Percentiles rank a stretch among this genome's conserved stretches.
phyloP scores from a whole-genome alignment of 2,797 vertebrate genomes.

The Poecilia picta region DNA sequence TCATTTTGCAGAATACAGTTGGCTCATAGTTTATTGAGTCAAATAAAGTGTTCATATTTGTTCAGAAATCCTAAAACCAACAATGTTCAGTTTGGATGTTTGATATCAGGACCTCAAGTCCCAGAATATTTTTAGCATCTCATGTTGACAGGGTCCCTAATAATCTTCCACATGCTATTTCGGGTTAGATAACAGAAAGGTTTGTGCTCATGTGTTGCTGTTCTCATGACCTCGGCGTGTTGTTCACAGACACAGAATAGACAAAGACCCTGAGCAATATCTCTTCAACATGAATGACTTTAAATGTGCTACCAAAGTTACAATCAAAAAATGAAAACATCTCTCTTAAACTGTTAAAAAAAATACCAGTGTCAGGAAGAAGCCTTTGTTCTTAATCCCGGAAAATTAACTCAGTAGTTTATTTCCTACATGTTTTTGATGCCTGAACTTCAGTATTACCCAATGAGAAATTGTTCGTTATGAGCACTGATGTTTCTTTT shows the following conservation, averaged over 20 bases:
- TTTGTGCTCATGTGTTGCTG: conserved; percentile 47
- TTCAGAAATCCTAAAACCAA: not conserved
- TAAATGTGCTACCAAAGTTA: not conserved
- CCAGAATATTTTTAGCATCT: conserved; percentile 25
- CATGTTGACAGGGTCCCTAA: conserved; percentile 22
- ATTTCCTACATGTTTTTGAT: not conserved
- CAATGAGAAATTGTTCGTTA: not conserved
- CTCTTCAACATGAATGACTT: not conserved
- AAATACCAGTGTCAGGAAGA: not conserved
- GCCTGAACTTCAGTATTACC: not conserved
- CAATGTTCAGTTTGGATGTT: conserved; percentile 3
- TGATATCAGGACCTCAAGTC: conserved; percentile 1
- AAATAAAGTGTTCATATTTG: not conserved
- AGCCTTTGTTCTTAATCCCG: not conserved
- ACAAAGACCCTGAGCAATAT: not conserved
- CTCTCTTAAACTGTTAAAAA: not conserved
- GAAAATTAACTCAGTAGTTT: not conserved
- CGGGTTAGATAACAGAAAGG: conserved; percentile 27
- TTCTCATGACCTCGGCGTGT: conserved; percentile 46
- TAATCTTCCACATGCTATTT: conserved; percentile 3
- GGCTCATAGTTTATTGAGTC: not conserved
- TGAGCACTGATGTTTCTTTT: not conserved
- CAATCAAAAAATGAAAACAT: not conserved
- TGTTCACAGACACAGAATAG: not conserved
- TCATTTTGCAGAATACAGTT: not conserved